These are phyloP conservation scores for Diploscapter pachys DNA, from an alignment of 1,140 invertebrate species.

Conservation along the genomic window DNA sequence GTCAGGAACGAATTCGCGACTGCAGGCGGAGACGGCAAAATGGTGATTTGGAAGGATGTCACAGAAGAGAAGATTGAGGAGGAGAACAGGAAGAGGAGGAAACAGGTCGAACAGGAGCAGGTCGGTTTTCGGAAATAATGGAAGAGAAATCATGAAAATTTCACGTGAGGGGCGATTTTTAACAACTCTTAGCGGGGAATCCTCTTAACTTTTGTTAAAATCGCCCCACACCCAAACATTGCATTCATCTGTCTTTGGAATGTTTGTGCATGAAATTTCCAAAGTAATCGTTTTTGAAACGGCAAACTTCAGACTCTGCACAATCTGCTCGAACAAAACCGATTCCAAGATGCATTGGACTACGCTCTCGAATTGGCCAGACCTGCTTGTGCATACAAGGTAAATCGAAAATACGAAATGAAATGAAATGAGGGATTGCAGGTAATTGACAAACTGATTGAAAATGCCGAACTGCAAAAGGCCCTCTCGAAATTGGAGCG, in stretches of 20 bases:
- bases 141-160: no score
- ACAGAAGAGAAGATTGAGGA: constrained; percentile 43
- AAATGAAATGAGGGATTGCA: constrained; percentile 5
- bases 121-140: background rate
- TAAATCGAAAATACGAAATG: background rate
- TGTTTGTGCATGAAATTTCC: no score
- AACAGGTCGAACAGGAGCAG: constrained; percentile 49
- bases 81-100: constrained; percentile 36
- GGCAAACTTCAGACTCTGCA: constrained; percentile 32
- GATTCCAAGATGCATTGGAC: constrained; percentile 47
- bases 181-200: no score
- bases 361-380: constrained; percentile 47
- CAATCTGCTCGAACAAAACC: constrained; percentile 51
- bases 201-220: no score
- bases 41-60: constrained; percentile 52
- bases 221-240: no score
- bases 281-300: no score
- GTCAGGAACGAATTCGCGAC: constrained; percentile 41
- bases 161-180: no score
- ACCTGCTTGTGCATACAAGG: constrained; percentile 40
- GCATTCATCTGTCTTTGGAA: no score
- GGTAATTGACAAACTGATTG: constrained; percentile 20
- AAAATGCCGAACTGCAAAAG: constrained; percentile 27
- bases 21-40: constrained; percentile 49
- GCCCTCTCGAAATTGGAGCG: constrained; percentile 37